Conservation (phyloP, 2,113 vertebrate species). For the Psettodes erumei region DNA sequence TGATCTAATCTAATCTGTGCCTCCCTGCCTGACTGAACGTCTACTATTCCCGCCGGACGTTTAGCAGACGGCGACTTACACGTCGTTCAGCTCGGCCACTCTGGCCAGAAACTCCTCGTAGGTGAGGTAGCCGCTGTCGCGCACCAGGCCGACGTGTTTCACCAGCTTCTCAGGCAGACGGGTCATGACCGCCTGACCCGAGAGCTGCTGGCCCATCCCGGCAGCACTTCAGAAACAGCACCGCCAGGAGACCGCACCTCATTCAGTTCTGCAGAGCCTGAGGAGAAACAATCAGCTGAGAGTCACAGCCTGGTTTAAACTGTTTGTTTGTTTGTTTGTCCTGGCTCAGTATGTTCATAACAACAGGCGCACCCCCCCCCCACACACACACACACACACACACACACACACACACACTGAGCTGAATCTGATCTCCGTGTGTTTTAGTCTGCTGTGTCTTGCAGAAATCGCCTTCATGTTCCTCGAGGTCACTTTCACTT, state of each 20-base stretch:
- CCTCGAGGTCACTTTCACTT: too few relatives aligned
- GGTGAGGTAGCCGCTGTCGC: slow-evolving; percentile 93
- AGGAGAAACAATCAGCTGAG: slow-evolving; percentile 2
- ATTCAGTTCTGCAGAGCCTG: slow-evolving; percentile 82
- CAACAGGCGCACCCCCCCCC: too few relatives aligned
- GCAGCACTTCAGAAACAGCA: slow-evolving; percentile 38
- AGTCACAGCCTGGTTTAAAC: not conserved
- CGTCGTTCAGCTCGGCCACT: slow-evolving; percentile 95
- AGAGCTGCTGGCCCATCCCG: slow-evolving; percentile 96
- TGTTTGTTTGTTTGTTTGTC: not conserved
- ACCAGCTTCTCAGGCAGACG: slow-evolving; percentile 96
- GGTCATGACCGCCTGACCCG: slow-evolving; percentile 89
- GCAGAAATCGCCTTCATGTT: too few relatives aligned
- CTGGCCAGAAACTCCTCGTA: slow-evolving; percentile 98
- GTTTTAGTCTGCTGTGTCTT: not conserved
- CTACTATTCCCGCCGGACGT: too few relatives aligned
- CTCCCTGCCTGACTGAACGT: too few relatives aligned
- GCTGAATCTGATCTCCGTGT: not conserved
- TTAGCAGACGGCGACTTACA: slow-evolving; percentile 85
- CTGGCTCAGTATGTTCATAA: too few relatives aligned
- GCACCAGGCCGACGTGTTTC: slow-evolving; percentile 90
- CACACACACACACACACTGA: too few relatives aligned
- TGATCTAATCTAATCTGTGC: too few relatives aligned
- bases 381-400: too few relatives aligned
- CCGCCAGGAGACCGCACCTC: slow-evolving; percentile 75